Base-by-base conservation (phyloP, 2,888 invertebrate species). In the Clepsis dumicolana region DNA sequence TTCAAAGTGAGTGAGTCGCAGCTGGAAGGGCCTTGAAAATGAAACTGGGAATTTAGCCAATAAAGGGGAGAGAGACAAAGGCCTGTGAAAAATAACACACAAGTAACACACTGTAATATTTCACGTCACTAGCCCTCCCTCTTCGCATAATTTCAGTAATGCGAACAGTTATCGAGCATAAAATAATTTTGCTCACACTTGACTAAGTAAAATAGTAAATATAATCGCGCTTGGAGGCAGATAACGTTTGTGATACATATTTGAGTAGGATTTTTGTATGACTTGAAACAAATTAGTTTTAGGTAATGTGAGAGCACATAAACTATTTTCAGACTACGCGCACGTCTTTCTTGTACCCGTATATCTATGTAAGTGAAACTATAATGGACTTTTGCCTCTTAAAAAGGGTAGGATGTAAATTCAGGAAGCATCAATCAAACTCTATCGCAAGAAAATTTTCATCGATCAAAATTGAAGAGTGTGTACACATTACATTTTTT, bases 371-470 rank as follows among this genome's bases (percentile, higher is more conserved):
- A 24, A 12, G 24, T 41, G 38, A 41, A 41, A 59, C 41, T 56
- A 38, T 18, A 41, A 59, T 59, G 70, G 62, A 53, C 63, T 68
- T 64, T 63, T 8, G 32, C 57, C 64, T 64, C 70, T 70, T 65
- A 69, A 73, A 73, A 72, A 66, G 72, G 73, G 66, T 71, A 73
- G 67, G 71, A 70, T 70, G 74, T 70, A 75, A 76, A 75, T 79
- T 78, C 78, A 77, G 81, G 81, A 81, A 81, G 75, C 83, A 87
- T 89, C 86, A 86, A 88, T 88, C 87, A 86, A 84, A 82, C 77
- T 81, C 75, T 77, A 78, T 74, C 79, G 76, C 74, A 74, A 79
- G 81, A 81, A 77, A 78, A 75, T 82, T 85, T 85, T 83, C 82
- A 84, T 84, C 84, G 78, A 80, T 81, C 80, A 83, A 80, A 82